Base-by-base conservation (phyloP, 2,888 invertebrate species). In the Metellina segmentata region DNA sequence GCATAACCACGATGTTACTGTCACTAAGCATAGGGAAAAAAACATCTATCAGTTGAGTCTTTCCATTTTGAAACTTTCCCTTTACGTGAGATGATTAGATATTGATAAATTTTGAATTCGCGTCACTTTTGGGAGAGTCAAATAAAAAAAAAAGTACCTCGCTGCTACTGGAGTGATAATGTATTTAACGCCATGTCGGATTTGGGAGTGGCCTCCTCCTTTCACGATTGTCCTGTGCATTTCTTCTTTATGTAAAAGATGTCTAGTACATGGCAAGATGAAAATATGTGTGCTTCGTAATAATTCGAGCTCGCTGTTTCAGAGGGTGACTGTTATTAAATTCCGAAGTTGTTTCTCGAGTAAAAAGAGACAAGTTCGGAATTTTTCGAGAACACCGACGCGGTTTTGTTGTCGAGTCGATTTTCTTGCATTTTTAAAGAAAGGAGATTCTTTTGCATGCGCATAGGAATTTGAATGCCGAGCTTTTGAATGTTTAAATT, bases 1-100 rank as follows among this genome's bases (percentile, higher is more conserved):
- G 79, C 61, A 79, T 79, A 51, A 78, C 52, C 52, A 51, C 19
- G 19, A 49, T 16, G n/a, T 51, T 77, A 53, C 79, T 53, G 53
- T 79, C 79, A 61, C 79, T 79, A 53, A 61, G 53, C 34, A 53
- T 53, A 72, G 72, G n/a, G 7, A 61, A 48, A 79, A 77, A 79
- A 79, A 79, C 19, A 6, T 53, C 13, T 53, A 53, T 53, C 53
- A 79, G 53, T 53, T 53, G 52, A 53, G 34, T 53, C 52, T 79
- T 79, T 19, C 53, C 61, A 20, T 61, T 79, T 19, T 79, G 53
- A 53, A 79, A 79, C 53, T 79, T 78, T 53, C 13, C 19, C 53
- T 34, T 20, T 19, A 79, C 79, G 79, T 79, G 79, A 79, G 13
- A 13, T 11, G 79, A 79, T 79, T 79, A 20, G 53, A 53, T 61